Conservation (phyloP, 2,888 invertebrate genomes). For the Euzophera pinguis region DNA sequence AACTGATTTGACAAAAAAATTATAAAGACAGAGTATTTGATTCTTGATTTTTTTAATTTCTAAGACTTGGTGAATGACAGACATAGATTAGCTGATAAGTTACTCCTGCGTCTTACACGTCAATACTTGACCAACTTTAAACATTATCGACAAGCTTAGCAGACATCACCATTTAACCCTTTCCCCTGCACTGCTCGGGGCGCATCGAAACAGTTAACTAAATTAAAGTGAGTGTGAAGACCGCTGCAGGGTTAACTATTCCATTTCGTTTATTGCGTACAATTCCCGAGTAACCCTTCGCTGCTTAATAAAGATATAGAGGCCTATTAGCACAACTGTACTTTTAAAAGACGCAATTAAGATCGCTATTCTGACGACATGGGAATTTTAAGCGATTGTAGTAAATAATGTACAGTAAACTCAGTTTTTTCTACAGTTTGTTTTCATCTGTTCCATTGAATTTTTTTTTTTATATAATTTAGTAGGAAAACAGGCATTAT, state of each 20-base stretch:
- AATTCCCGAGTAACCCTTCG: conserved; percentile 67
- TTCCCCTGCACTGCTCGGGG: conserved; percentile 63
- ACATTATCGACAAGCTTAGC: background rate
- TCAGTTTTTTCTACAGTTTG: too few species aligned
- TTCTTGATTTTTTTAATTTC: too few species aligned
- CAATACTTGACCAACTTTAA: background rate
- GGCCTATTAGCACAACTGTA: conserved; percentile 60
- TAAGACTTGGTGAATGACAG: too few species aligned
- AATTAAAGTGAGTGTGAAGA: conserved; percentile 79
- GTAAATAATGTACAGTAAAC: background rate
- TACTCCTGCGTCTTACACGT: too few species aligned
- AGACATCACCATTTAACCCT: conserved; percentile 64
- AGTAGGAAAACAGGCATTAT: too few species aligned
- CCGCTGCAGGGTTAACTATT: conserved; percentile 78
- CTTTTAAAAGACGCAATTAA: conserved; percentile 49
- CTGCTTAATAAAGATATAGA: conserved; percentile 74
- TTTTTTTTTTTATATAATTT: too few species aligned
- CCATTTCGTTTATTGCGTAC: conserved; percentile 77
- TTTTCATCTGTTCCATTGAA: background rate
- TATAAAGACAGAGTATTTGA: too few species aligned
- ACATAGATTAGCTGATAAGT: too few species aligned
- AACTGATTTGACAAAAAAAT: too few species aligned
- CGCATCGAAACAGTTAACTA: conserved; percentile 76
- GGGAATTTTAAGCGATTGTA: conserved; percentile 5
- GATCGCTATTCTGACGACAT: conserved; percentile 19